These are phyloP conservation scores for Cathartes aura DNA, from an alignment of 2,113 vertebrate genomes.

Conservation along the genomic window DNA sequence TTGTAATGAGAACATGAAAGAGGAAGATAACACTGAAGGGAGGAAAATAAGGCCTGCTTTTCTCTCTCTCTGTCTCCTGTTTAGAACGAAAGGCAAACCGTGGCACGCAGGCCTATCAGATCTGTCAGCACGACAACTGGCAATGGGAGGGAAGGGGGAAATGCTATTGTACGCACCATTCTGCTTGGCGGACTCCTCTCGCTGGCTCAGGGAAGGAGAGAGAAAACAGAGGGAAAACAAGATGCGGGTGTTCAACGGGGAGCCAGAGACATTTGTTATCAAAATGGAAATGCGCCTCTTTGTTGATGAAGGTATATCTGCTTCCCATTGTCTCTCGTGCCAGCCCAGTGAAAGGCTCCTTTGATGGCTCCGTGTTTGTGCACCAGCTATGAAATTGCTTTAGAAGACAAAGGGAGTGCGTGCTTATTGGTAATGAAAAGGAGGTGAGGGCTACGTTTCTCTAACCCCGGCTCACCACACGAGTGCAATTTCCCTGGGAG, in stretches of 20 bases:
- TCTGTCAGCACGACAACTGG: constrained; percentile 32
- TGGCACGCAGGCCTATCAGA: constrained; percentile 29
- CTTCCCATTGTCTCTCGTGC: constrained; percentile 61
- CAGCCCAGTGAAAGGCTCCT: constrained; percentile 48
- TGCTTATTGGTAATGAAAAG: constrained; percentile 49
- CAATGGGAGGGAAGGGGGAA: background rate
- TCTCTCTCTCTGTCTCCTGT: background rate
- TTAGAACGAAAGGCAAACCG: background rate
- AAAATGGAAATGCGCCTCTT: constrained; percentile 65
- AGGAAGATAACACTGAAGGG: background rate
- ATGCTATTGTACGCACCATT: background rate
- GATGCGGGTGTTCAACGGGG: background rate
- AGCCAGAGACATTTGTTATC: constrained; percentile 45
- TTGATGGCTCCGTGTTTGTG: constrained; percentile 66
- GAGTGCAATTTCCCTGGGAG: constrained; percentile 14
- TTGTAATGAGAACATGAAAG: background rate
- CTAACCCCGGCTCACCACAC: background rate
- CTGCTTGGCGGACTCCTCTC: background rate
- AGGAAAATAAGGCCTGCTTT: background rate
- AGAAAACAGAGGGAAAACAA: background rate
- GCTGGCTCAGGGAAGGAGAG: background rate
- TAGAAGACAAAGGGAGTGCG: constrained; percentile 43
- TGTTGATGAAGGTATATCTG: constrained; percentile 61
- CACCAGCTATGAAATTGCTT: constrained; percentile 73
- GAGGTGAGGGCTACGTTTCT: background rate